A percentile compares a stretch with the other conserved stretches of the same genome.
Conservation (phyloP, 2,113 vertebrate genomes). For the Hiodon tergisus region DNA sequence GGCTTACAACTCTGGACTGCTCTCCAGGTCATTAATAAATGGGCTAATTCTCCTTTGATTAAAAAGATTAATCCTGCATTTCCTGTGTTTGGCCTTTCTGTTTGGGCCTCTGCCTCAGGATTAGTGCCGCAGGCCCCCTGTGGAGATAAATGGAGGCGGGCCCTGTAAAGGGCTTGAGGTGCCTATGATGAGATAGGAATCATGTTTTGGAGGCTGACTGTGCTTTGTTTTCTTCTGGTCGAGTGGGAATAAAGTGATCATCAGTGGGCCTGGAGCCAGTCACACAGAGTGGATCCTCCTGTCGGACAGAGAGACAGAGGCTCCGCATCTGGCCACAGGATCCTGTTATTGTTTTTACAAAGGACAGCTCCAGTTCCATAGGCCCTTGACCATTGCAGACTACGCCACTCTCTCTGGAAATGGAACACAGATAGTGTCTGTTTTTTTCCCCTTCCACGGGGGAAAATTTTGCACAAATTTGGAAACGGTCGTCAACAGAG, state of each 20-base stretch:
- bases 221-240: neutral
- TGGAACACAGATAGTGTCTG: neutral
- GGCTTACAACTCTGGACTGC: no score
- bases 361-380: slow-evolving; percentile 31
- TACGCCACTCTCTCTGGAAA: neutral
- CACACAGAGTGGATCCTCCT: neutral
- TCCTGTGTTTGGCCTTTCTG: no score
- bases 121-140: no score
- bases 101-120: no score
- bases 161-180: neutral
- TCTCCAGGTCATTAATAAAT: no score
- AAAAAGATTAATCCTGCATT: no score
- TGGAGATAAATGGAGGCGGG: no score
- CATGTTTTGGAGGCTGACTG: neutral
- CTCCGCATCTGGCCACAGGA: slow-evolving; percentile 35
- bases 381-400: slow-evolving; percentile 34
- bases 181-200: neutral
- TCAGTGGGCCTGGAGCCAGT: neutral
- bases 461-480: no score
- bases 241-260: neutral
- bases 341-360: slow-evolving; percentile 44
- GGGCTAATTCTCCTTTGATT: no score
- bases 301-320: neutral
- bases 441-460: neutral
- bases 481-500: no score